These are phyloP conservation scores for Myiotriccus ornatus DNA, from an alignment of 2,797 vertebrate genomes.

Conservation along the genomic window DNA sequence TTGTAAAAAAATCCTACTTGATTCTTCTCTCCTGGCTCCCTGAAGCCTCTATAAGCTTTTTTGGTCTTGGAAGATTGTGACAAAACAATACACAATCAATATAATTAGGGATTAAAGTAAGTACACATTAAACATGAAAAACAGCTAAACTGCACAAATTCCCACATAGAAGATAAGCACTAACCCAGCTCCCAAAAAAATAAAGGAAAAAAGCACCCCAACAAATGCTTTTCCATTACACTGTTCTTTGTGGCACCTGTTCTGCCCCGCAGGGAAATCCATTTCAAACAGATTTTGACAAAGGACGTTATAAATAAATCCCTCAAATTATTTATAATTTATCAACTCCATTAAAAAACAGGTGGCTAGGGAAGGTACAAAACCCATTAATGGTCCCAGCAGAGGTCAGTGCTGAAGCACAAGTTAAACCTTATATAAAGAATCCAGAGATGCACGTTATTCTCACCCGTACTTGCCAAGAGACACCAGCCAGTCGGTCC, in stretches of 20 bases:
- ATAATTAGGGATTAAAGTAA: neutral
- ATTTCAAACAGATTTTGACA: neutral
- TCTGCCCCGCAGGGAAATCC: neutral
- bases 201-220: neutral
- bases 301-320: accelerated
- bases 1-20: accelerated
- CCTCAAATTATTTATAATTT: neutral
- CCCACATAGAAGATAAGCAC: accelerated
- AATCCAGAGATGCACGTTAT: accelerated
- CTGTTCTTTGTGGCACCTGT: accelerated
- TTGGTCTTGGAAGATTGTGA: neutral
- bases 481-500: neutral
- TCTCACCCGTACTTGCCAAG: neutral
- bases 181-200: neutral
- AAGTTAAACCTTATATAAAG: neutral
- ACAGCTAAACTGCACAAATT: neutral
- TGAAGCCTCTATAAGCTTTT: accelerated
- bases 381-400: neutral
- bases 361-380: neutral
- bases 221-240: neutral
- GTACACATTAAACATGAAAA: neutral
- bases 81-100: neutral
- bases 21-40: too few species aligned
- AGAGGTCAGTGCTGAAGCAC: neutral
- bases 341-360: neutral